Percentiles rank a stretch among this genome's conserved stretches.
These are phyloP conservation scores for Benthochromis sp. DNA, from an alignment of 2,113 vertebrate genomes.

Conservation along the genomic window DNA sequence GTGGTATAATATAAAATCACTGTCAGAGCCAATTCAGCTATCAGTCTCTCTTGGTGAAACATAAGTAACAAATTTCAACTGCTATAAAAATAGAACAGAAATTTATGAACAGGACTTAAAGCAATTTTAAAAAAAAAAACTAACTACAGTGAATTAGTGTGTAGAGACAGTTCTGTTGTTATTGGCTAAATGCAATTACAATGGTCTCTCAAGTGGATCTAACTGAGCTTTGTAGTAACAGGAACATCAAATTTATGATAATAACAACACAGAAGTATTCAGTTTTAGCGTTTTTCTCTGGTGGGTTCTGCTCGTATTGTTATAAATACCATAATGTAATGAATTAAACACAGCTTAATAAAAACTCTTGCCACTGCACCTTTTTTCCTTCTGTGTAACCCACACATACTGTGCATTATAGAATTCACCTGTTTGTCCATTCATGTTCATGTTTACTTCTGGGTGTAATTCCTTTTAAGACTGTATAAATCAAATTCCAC, in stretches of 20 bases:
- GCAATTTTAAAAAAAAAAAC: not conserved
- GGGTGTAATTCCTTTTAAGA: not conserved
- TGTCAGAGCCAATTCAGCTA: not conserved
- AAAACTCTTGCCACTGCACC: not conserved
- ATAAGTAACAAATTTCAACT: not conserved
- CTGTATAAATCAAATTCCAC: not conserved
- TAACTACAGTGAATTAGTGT: not conserved
- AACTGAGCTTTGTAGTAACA: not conserved
- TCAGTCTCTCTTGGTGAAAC: not conserved
- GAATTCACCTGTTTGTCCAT: not conserved
- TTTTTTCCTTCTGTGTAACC: not conserved
- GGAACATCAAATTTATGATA: not conserved
- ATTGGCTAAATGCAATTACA: not conserved
- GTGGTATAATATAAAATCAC: constrained; percentile 18
- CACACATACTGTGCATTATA: not conserved
- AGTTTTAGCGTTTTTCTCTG: not conserved
- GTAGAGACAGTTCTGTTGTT: not conserved
- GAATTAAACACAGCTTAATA: not conserved
- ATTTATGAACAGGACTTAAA: not conserved
- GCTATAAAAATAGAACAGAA: not conserved
- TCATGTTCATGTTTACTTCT: not conserved
- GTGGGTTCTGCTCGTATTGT: not conserved
- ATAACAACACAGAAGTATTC: not conserved
- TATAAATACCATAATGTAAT: not conserved
- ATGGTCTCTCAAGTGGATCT: not conserved